Evolutionary conservation across 2,888 invertebrate species (phyloP), one percentile per base, ranked within the genome.

Genomic region (Xanthorhoe spadicearia): DNA sequence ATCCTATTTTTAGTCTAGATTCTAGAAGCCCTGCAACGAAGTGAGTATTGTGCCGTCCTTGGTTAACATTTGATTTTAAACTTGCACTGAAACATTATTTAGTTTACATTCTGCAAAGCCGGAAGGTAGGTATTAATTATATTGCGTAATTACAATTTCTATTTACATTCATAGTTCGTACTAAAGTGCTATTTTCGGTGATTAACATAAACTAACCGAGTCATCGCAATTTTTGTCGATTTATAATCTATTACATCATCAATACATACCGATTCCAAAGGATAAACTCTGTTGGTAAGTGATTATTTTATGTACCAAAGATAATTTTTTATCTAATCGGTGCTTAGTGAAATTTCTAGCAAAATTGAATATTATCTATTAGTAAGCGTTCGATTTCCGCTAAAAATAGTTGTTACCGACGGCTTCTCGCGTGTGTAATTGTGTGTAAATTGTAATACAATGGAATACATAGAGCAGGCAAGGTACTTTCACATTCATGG

Each of bases 381-480:
- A 51, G 55, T 60, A 43, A 8, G 48, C 54, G 6, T 13, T 59
- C 46, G 50, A 28, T 28, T 43, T 50, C 54, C 18, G 54, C 6
- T n/a, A 9, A 38, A 64, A 55, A 19, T 17, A 50, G 55, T 55
- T 17, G 49, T 49, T 54, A 49, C n/a, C 1, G 13, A 2, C 7
- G 0, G 13, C 8, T 18, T 18, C 0, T 48, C 10, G 46, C 23
- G 57, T 50, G 49, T 55, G 18, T 46, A 23, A 32, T 35, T 13
- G n/a, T 43, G 38, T 38, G 9, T 38, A 35, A 6, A 35, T 38
- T 38, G 10, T 38, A 38, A n/a, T 10, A 19, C 9, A n/a, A 67
- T 67, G 67, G 67, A 67, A 49, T 63, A 62, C 51, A 60, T 67
- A 38, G 63, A 67, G 15, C 63, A 56, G 28, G 52, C 63, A 52